Evolutionary conservation across 1,140 invertebrate genomes (phyloP).

Genomic region (Drosophila sturtevanti): DNA sequence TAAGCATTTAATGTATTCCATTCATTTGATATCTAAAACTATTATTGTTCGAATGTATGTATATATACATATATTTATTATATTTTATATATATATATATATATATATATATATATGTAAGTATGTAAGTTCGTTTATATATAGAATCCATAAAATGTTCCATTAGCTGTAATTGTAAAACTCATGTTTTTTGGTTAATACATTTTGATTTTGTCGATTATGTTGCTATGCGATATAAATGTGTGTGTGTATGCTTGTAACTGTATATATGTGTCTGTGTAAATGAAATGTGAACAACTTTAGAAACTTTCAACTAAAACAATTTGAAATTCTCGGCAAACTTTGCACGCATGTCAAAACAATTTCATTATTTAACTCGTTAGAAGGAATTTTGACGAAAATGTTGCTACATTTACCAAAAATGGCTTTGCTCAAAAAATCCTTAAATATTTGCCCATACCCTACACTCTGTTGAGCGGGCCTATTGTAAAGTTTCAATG

Average conservation of each 20-base stretch:
- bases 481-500: constrained; percentile 68
- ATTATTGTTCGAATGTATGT: constrained; percentile 76
- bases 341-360: constrained; percentile 37
- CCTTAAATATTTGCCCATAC: constrained; percentile 40
- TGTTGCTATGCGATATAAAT: constrained; percentile 30
- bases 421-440: not conserved
- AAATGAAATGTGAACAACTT: constrained; percentile 10
- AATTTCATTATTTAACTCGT: constrained; percentile 33
- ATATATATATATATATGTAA: constrained; percentile 32
- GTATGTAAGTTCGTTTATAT: constrained; percentile 35
- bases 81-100: constrained; percentile 46
- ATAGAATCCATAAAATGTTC: constrained; percentile 51
- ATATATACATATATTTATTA: constrained; percentile 13
- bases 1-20: constrained; percentile 38
- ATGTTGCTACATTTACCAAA: constrained; percentile 15
- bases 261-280: not conserved
- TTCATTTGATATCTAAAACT: constrained; percentile 62
- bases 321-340: constrained; percentile 32
- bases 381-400: constrained; percentile 48
- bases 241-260: not conserved
- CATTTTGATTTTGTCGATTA: constrained; percentile 46
- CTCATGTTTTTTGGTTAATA: constrained; percentile 38
- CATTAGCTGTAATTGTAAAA: constrained; percentile 40
- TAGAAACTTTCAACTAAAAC: constrained; percentile 14
- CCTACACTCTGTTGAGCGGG: constrained; percentile 7